Evolutionary conservation across 1,140 invertebrate species (phyloP), one percentile per base, ranked within the genome.

Genomic region (Drosophila suzukii): DNA sequence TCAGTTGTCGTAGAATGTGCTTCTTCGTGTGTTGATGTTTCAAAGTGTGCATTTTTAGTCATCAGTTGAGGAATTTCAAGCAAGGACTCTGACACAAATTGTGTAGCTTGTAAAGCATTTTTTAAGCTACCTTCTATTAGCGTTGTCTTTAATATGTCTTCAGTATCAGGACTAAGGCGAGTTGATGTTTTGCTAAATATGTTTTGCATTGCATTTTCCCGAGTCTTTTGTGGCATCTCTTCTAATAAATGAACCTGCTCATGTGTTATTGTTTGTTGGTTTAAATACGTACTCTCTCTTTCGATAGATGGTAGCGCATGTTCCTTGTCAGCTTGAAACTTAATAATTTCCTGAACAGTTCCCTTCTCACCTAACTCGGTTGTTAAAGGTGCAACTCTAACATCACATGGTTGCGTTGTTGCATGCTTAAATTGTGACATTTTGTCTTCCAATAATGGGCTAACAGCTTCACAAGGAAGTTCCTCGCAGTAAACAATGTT

Each of bases 401-500:
- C 32, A 27, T 51, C 62, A 47, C 30, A 12, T 10, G 49, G 34
- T 20, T 47, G 41, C 10, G 55, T 20, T 27, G 12, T 30, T 15
- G 75, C 78, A 44, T 44, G 51, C 27, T 77, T 82, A 38, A 75
- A 46, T 36, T 89, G 70, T 8, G 77, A 74, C 50, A 66, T 71
- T 8, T 80, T 79, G 17, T 78, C 56, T 7, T 75, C 60, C 27
- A 81, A 51, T 36, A 91, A 60, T 0, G 74, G 68, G 20, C 92
- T 82, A n/a, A 77, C 78, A 60, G 32, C 78, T 66, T 92, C 83
- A 24, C 74, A 81, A 4, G 54, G 68, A 20, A 62, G 79, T 44
- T 59, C 78, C 75, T 90, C 93, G 89, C 53, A 90, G 13, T 62
- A 62, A 13, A 91, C 32, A 4, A 93, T 77, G 24, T 89, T 89